phyloP scores from a whole-genome alignment of 2,888 invertebrate species.

The Drosophila tripunctata region DNA sequence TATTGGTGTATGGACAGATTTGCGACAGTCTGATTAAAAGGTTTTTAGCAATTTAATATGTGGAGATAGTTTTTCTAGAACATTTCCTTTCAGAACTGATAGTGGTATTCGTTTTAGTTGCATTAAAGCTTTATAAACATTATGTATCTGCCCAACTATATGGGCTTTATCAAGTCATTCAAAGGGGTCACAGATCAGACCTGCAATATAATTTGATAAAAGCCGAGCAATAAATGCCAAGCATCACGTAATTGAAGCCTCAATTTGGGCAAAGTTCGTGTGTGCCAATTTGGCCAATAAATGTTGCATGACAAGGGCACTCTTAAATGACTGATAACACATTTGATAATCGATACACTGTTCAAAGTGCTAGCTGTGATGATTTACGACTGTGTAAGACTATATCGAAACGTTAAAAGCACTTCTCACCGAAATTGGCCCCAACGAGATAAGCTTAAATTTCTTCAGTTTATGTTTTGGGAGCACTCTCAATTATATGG shows the following conservation, averaged over 20 bases:
- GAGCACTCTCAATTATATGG: constrained; percentile 10
- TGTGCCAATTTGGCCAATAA: constrained; percentile 11
- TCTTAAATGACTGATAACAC: constrained; percentile 68
- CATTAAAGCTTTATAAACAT: no score
- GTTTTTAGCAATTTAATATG: no score
- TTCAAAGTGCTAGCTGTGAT: constrained; percentile 36
- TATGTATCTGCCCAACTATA: no score
- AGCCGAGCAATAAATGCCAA: constrained; percentile 14
- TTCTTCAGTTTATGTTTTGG: constrained; percentile 22
- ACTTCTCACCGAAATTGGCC: constrained; percentile 39
- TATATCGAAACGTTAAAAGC: constrained; percentile 32
- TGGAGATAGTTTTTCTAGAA: no score
- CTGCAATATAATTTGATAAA: constrained; percentile 11
- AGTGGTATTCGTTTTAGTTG: no score
- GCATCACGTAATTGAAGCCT: constrained; percentile 59
- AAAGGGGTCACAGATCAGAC: background rate
- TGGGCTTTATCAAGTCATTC: background rate
- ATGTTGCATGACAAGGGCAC: constrained; percentile 12
- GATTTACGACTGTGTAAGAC: constrained; percentile 5
- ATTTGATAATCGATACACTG: constrained; percentile 60
- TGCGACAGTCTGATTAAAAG: no score
- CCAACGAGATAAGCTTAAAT: constrained; percentile 38
- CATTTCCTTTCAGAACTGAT: no score
- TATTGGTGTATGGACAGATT: background rate
- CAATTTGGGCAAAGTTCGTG: constrained; percentile 53